These are phyloP conservation scores for Drosophila takahashii DNA, from an alignment of 1,140 invertebrate genomes.

Conservation along the genomic window DNA sequence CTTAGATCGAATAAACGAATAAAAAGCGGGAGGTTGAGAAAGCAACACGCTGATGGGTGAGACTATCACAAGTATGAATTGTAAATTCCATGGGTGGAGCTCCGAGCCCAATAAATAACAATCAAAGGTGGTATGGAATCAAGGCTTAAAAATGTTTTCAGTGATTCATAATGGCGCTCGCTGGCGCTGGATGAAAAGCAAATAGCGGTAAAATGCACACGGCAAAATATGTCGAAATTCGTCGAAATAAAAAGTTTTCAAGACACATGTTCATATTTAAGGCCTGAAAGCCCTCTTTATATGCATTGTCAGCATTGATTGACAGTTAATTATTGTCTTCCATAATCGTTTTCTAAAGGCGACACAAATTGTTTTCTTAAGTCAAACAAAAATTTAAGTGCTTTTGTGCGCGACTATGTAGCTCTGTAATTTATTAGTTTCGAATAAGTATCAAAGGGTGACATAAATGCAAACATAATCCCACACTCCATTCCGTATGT, in stretches of 20 bases:
- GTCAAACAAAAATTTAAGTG: constrained; percentile 1
- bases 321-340: constrained; percentile 12
- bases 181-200: neutral
- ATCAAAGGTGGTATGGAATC: constrained; percentile 20
- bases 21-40: constrained; percentile 2
- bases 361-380: constrained; percentile 13
- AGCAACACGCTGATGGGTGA: constrained; percentile 6
- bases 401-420: neutral
- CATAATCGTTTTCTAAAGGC: constrained; percentile 1
- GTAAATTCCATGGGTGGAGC: constrained; percentile 14
- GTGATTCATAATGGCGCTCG: constrained; percentile 4
- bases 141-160: constrained; percentile 6
- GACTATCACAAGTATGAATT: constrained; percentile 11
- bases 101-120: constrained; percentile 19
- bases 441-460: constrained; percentile 18
- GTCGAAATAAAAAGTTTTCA: constrained; percentile 7
- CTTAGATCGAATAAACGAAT: constrained; percentile 11
- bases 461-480: constrained; percentile 29
- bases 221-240: constrained; percentile 9
- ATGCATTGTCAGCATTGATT: constrained; percentile 19
- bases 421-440: constrained; percentile 5
- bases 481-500: neutral
- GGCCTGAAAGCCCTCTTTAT: constrained; percentile 1
- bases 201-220: constrained; percentile 17
- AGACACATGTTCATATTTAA: constrained; percentile 2